phyloP scores from a whole-genome alignment of 2,797 vertebrate species.

The Enteromius treurensis region DNA sequence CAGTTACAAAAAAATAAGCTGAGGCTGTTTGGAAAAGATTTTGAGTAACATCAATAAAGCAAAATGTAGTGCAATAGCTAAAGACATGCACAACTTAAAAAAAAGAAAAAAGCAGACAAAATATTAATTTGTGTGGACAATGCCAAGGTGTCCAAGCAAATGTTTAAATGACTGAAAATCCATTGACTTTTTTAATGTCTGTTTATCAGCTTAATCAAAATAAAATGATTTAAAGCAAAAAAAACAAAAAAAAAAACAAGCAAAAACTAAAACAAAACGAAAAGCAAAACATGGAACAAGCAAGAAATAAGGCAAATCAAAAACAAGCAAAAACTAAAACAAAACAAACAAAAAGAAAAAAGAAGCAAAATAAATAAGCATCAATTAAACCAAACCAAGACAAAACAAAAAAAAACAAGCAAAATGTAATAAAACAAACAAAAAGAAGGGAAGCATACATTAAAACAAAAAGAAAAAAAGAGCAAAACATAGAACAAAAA shows the following conservation, averaged over 20 bases:
- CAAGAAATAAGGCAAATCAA: rapidly evolving
- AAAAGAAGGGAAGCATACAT: no score
- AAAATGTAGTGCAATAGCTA: neutral
- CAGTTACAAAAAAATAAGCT: neutral
- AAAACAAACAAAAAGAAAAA: no score
- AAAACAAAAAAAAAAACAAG: neutral
- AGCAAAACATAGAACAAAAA: neutral
- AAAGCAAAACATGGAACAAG: neutral
- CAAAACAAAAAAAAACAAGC: neutral
- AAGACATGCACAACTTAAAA: neutral
- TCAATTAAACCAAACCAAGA: no score
- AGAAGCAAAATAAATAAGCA: no score
- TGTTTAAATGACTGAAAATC: neutral
- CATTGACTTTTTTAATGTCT: neutral
- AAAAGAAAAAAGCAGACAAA: neutral
- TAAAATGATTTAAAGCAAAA: neutral
- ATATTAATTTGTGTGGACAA: neutral
- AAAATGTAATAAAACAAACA: no score
- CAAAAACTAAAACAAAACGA: neutral
- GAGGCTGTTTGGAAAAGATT: neutral
- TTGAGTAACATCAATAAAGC: neutral
- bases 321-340: neutral
- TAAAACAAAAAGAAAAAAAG: neutral
- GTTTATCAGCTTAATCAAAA: neutral
- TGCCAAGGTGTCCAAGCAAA: no score